Base-by-base conservation (phyloP, 2,797 vertebrate species). In the Rhinoraja longicauda region DNA sequence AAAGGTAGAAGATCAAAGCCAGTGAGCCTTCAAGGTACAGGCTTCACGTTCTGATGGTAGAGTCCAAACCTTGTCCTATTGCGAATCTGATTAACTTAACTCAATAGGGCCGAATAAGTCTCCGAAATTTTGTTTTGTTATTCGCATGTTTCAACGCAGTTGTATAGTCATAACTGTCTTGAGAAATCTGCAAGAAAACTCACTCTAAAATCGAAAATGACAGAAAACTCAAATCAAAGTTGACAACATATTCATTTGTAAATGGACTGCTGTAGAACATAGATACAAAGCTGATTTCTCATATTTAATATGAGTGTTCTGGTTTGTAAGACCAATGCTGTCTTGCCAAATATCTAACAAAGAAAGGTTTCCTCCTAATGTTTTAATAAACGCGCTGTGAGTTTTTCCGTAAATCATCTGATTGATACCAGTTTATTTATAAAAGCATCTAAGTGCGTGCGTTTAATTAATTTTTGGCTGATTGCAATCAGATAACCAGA, bases 321-420 rank as follows among this genome's bases (percentile, higher is more conserved):
- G 32, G 81, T 94, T 93, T 93, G 57, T 93, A 94, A 19, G n/a
- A 93, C 93, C 93, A 94, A 93, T 95, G 94, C 93, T 93, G 93
- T 92, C 90, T 93, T 93, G 94, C 94, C 95, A 94, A 95, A 96
- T 93, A 94, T 76, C 94, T 95, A 95, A 95, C 94, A 94, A 8
- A 93, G 45, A 53, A 93, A 93, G 75, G 94, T 95, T 95, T 94
- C 94, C 94, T 95, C 95, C 94, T 94, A 94, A 75, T 94, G 90
- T 76, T 36, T 0, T 77, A 13, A 62, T 93, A 78, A 13, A 90
- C 36, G 91, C 93, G 92, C 67, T 79, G 94, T 93, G 94, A 93
- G 5, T 64, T 62, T 62, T 93, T 57, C 93, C 21, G 73, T 93
- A 94, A 84, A 78, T 86, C 93, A 93, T 93, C 94, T 94, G 93